These are phyloP conservation scores for Falco cherrug DNA, from an alignment of 2,797 vertebrate genomes.

Conservation along the genomic window DNA sequence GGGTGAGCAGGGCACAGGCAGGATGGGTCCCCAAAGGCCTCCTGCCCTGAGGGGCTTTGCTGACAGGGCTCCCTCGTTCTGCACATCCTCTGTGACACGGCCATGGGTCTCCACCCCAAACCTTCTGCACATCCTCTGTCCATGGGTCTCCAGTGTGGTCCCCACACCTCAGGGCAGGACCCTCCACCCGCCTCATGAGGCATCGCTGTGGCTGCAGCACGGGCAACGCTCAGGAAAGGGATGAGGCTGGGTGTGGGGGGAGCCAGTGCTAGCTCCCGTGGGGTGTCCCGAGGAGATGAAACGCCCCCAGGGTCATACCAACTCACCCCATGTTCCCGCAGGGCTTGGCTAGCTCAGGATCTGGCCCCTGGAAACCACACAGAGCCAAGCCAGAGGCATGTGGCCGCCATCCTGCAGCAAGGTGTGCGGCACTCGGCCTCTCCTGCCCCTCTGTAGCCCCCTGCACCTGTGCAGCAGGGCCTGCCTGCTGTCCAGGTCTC, in stretches of 20 bases:
- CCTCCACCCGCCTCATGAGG: not conserved
- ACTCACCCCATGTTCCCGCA: not conserved
- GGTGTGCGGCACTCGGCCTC: accelerated
- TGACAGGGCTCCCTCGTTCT: not conserved
- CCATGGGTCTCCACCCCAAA: too few relatives aligned
- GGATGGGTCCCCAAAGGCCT: not conserved
- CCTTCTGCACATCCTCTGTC: accelerated
- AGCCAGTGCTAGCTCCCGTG: accelerated
- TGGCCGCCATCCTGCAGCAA: accelerated
- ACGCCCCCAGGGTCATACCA: accelerated
- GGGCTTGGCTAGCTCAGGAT: not conserved
- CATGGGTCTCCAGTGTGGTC: not conserved
- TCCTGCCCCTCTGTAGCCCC: not conserved
- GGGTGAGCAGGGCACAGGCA: not conserved
- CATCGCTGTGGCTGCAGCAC: accelerated
- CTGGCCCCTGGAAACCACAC: not conserved
- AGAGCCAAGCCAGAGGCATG: not conserved
- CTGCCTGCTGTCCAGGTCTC: not conserved
- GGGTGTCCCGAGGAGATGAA: accelerated
- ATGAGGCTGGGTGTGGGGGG: not conserved
- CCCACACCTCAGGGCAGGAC: not conserved
- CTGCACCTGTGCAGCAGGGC: not conserved
- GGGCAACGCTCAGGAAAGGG: accelerated
- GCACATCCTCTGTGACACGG: accelerated
- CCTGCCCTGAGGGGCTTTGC: accelerated